Evolutionary conservation across 2,113 vertebrate species (phyloP).

Genomic region (Eulemur rufifrons): DNA sequence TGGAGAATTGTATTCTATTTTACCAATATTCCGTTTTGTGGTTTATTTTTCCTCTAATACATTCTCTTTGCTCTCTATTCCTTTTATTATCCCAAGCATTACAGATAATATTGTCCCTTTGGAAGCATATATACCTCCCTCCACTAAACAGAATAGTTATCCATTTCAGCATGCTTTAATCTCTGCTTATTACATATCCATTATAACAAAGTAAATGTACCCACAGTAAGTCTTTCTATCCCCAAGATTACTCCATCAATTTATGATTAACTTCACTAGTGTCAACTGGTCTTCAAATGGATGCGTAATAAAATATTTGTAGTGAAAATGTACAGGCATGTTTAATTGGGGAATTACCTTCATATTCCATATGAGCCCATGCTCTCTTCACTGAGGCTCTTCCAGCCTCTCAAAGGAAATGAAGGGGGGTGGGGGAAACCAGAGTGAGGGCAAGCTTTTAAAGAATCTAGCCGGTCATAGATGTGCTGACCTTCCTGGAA

Average conservation of each 20-base stretch:
- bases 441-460: neutral
- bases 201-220: constrained; percentile 14
- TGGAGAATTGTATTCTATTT: neutral
- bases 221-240: neutral
- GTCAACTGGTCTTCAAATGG: neutral
- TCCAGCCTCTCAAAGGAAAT: constrained; percentile 32
- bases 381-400: neutral
- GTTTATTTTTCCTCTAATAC: neutral
- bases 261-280: constrained; percentile 3
- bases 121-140: neutral
- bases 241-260: neutral
- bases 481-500: constrained; percentile 63
- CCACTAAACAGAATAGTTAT: neutral
- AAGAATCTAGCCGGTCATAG: constrained; percentile 37
- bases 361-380: neutral
- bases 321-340: neutral
- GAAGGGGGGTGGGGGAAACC: neutral
- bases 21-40: neutral
- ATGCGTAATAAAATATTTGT: neutral
- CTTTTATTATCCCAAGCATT: neutral
- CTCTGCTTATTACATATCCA: neutral
- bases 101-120: neutral
- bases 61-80: neutral
- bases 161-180: neutral
- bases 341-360: neutral